Evolutionary conservation across 2,888 invertebrate genomes (phyloP).

Genomic region (Ceriagrion tenellum): DNA sequence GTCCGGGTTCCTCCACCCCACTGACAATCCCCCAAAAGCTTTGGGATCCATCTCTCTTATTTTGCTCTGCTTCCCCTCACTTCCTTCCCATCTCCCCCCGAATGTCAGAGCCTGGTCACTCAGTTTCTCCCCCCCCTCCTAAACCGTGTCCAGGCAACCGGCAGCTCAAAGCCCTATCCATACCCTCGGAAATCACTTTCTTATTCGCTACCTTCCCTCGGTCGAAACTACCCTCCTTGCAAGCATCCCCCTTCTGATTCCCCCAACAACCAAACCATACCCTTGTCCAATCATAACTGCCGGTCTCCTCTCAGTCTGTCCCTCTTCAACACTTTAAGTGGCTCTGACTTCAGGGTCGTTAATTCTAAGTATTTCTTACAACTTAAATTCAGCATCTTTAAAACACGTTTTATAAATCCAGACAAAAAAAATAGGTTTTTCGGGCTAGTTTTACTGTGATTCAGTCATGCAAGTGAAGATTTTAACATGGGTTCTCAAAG

Average conservation of each 20-base stretch:
- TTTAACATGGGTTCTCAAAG: too few relatives aligned
- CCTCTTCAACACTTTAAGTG: background rate
- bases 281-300: background rate
- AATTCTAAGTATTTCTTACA: too few relatives aligned
- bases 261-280: background rate
- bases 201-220: constrained; percentile 15
- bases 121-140: background rate
- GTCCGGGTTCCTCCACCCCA: background rate
- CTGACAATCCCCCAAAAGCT: background rate
- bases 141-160: background rate
- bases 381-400: too few relatives aligned
- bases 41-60: background rate
- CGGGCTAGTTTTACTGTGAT: too few relatives aligned
- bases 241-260: background rate
- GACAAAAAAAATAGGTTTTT: too few relatives aligned
- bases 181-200: constrained; percentile 62
- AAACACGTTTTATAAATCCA: too few relatives aligned
- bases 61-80: background rate
- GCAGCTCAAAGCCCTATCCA: constrained; percentile 3
- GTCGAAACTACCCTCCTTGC: background rate
- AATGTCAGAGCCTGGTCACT: background rate
- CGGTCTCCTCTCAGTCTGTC: background rate
- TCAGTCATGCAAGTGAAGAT: too few relatives aligned
- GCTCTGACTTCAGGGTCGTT: too few relatives aligned
- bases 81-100: background rate